phyloP scores from a whole-genome alignment of 2,113 vertebrate genomes.

The Diphyllodes magnificus region DNA sequence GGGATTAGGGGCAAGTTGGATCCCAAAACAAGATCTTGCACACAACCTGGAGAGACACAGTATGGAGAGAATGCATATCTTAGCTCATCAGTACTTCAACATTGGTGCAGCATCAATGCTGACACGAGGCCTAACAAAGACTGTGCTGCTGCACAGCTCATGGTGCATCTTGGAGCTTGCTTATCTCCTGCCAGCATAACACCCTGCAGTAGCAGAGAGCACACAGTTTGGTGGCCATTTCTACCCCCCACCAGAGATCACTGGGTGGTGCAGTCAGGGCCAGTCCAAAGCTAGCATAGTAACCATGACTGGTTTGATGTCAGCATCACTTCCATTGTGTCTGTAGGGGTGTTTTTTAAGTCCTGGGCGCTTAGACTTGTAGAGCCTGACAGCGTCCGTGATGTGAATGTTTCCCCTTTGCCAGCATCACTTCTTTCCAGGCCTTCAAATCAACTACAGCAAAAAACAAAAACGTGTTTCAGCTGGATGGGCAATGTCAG shows the following conservation, averaged over 20 bases:
- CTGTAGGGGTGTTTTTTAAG: not conserved
- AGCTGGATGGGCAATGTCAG: not conserved
- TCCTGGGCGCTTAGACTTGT: not conserved
- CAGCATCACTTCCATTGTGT: not conserved
- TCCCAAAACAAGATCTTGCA: not conserved
- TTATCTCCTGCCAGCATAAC: not conserved
- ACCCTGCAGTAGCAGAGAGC: not conserved
- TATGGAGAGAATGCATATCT: not conserved
- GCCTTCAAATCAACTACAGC: not conserved
- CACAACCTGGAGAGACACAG: not conserved
- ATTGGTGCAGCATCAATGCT: fast-evolving
- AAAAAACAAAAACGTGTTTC: fast-evolving
- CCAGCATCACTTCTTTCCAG: not conserved
- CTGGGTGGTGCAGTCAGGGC: fast-evolving
- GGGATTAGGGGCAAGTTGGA: not conserved
- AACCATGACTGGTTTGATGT: not conserved
- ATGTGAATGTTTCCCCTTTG: not conserved
- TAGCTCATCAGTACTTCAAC: not conserved
- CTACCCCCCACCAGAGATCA: not conserved
- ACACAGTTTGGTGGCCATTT: fast-evolving
- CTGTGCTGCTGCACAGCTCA: not conserved
- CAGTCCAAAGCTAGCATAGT: not conserved
- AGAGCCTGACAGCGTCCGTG: not conserved
- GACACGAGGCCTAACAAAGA: not conserved
- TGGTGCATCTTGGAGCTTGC: not conserved